A percentile compares a stretch with the other conserved stretches of the same genome.
These are phyloP conservation scores for Sardinella longiceps DNA, from an alignment of 2,797 vertebrate genomes.

Conservation along the genomic window DNA sequence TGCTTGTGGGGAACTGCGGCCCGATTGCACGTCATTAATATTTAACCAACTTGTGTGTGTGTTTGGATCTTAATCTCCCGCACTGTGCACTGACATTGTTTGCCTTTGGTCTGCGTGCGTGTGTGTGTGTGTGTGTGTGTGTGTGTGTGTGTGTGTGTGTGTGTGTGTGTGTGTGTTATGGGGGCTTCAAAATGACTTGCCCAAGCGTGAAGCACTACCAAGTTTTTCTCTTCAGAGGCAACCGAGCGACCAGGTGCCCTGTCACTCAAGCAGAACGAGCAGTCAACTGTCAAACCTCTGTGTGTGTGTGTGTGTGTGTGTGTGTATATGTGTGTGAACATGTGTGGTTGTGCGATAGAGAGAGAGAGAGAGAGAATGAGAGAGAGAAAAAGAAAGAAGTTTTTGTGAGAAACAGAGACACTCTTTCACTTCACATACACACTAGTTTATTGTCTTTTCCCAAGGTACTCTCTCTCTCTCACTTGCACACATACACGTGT, in stretches of 20 bases:
- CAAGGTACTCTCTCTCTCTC: no score
- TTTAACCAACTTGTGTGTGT: not conserved
- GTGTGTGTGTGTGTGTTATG: not conserved
- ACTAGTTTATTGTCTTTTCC: no score
- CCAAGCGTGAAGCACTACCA: not conserved
- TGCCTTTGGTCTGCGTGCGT: not conserved
- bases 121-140: not conserved
- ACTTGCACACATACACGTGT: no score
- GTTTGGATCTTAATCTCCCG: constrained; percentile 20
- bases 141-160: constrained; percentile 5
- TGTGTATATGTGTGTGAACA: no score
- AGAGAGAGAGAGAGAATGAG: no score
- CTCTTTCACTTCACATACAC: no score
- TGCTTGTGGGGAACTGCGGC: not conserved
- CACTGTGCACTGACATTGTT: not conserved
- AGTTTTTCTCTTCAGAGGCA: not conserved
- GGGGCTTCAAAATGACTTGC: no score
- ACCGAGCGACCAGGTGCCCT: not conserved
- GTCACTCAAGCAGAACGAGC: not conserved
- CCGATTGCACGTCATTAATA: constrained; percentile 8
- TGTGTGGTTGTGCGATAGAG: no score
- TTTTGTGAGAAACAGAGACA: no score
- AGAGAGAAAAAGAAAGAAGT: no score
- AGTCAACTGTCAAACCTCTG: not conserved
- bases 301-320: not conserved